Conservation (phyloP, 2,888 invertebrate species). For the Cerceris rybyensis region DNA sequence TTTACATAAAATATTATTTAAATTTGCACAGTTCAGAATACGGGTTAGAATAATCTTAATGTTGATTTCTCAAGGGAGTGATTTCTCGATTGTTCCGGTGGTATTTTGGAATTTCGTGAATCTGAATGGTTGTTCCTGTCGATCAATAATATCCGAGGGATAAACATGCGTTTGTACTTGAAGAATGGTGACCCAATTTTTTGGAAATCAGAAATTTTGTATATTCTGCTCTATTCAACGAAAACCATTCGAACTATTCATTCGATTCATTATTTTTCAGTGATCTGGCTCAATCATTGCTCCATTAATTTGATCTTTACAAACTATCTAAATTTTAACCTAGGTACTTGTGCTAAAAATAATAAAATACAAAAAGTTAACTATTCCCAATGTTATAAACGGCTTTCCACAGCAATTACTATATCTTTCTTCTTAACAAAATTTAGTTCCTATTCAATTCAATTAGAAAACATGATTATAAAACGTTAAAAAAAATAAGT, state of each 20-base stretch:
- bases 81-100: not conserved
- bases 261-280: not conserved
- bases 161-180: constrained; percentile 16
- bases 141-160: constrained; percentile 50
- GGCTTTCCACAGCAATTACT: not conserved
- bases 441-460: too few relatives aligned
- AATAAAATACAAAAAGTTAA: not conserved
- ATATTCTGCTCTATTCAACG: not conserved
- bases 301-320: not conserved
- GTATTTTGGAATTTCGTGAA: constrained; percentile 19
- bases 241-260: not conserved
- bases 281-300: too few relatives aligned
- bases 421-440: too few relatives aligned
- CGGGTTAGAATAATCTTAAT: not conserved
- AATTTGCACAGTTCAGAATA: not conserved
- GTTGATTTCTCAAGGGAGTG: not conserved
- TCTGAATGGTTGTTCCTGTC: constrained; percentile 29
- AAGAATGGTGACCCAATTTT: constrained; percentile 45
- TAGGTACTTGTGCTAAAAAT: not conserved
- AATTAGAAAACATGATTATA: too few relatives aligned
- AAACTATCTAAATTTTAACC: not conserved
- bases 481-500: too few relatives aligned
- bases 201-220: not conserved
- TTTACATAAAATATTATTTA: not conserved
- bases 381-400: not conserved